phyloP scores from a whole-genome alignment of 2,113 vertebrate species.

The Turdus rufiventris region DNA sequence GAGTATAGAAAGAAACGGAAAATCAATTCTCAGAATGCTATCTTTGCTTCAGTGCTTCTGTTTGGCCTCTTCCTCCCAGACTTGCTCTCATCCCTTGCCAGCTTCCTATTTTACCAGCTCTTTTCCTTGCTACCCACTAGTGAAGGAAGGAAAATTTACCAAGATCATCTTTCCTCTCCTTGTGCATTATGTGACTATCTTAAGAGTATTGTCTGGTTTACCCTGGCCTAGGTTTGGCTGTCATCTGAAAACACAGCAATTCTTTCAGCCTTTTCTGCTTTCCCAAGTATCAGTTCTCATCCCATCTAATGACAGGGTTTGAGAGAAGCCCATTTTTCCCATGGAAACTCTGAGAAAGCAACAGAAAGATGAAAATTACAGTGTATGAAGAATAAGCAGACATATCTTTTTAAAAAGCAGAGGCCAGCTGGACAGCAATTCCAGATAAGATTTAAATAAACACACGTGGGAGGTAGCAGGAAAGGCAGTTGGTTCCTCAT shows the following conservation, averaged over 20 bases:
- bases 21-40: background rate
- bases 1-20: background rate
- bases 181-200: background rate
- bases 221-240: background rate
- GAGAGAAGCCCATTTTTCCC: background rate
- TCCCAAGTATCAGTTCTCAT: background rate
- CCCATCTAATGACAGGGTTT: background rate
- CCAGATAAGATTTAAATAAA: conserved; percentile 35
- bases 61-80: background rate
- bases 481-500: conserved; percentile 43
- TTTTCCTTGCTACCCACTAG: background rate
- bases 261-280: background rate
- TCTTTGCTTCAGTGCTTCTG: background rate
- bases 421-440: conserved; percentile 10
- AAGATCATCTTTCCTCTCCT: background rate
- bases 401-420: background rate
- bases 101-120: background rate
- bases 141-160: background rate
- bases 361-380: background rate
- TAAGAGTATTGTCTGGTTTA: background rate
- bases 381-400: background rate
- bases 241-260: background rate
- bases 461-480: conserved; percentile 37
- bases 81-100: background rate
- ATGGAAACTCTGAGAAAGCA: background rate